Percentiles rank a stretch among this genome's conserved stretches.
Evolutionary conservation across 2,113 vertebrate species (phyloP).

Genomic region (Lontra canadensis): DNA sequence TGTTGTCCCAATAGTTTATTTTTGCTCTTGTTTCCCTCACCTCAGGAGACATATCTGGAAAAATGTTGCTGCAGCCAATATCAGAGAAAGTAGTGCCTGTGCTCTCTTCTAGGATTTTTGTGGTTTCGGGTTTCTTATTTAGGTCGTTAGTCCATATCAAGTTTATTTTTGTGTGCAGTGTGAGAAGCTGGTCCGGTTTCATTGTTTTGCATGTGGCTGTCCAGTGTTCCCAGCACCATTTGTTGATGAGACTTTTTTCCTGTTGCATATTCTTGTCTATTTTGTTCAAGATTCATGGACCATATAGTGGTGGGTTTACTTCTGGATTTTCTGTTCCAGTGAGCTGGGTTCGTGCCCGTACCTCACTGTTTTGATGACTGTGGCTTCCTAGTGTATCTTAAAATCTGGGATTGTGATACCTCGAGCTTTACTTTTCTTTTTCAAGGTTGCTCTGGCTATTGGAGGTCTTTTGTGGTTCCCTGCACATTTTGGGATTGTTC

Average conservation of each 20-base stretch:
- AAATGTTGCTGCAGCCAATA: no score
- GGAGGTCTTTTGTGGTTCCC: no score
- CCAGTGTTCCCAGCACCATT: background rate
- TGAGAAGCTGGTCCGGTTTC: background rate
- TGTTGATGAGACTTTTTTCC: background rate
- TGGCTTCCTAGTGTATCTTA: background rate
- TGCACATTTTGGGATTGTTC: no score
- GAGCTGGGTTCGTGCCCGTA: background rate
- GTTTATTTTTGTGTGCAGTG: background rate
- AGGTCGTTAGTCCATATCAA: no score
- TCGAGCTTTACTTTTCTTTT: background rate
- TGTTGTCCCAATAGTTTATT: no score
- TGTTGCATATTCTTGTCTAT: background rate
- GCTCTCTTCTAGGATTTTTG: no score
- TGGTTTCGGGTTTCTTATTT: no score
- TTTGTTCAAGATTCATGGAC: background rate
- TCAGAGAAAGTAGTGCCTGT: no score
- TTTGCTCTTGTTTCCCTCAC: no score
- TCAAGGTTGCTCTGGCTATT: no score
- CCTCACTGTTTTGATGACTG: background rate
- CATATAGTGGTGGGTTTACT: background rate
- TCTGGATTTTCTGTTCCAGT: background rate
- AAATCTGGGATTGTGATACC: background rate
- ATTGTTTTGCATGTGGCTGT: background rate
- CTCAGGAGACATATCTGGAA: no score